phyloP scores from a whole-genome alignment of 2,888 invertebrate genomes.

The Euplagia quadripunctaria region DNA sequence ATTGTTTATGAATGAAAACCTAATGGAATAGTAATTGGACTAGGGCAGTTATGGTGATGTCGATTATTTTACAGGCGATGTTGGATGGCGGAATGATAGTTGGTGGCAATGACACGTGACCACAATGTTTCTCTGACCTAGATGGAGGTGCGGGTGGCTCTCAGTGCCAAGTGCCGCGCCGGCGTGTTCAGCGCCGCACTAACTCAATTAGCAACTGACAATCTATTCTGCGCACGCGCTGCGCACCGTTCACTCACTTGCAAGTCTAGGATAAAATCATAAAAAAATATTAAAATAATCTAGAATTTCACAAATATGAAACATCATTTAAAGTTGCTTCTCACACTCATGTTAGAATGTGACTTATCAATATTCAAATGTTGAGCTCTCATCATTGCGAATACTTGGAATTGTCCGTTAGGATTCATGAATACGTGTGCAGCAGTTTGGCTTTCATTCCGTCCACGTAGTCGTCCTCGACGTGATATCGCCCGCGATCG shows the following conservation, averaged over 20 bases:
- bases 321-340: neutral
- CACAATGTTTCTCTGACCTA: conserved; percentile 58
- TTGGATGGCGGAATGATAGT: conserved; percentile 9
- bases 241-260: conserved; percentile 8
- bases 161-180: conserved; percentile 47
- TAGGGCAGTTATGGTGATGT: conserved; percentile 16
- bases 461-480: conserved; percentile 25
- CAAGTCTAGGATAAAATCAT: neutral
- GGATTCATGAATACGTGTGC: conserved; percentile 29
- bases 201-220: conserved; percentile 64
- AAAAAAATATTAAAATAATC: neutral
- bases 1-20: conserved; percentile 13
- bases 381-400: conserved; percentile 34
- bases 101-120: conserved; percentile 53
- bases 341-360: conserved; percentile 22
- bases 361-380: conserved; percentile 47
- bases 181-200: conserved; percentile 44
- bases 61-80: neutral
- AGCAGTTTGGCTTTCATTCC: conserved; percentile 27
- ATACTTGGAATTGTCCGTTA: conserved; percentile 25
- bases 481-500: conserved; percentile 19
- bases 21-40: conserved; percentile 2
- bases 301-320: neutral
- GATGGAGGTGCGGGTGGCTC: conserved; percentile 45
- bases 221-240: conserved; percentile 48